Evolutionary conservation across 2,113 vertebrate genomes (phyloP), one percentile per base, ranked within the genome.

Genomic region (Mionectes macconnelli): DNA sequence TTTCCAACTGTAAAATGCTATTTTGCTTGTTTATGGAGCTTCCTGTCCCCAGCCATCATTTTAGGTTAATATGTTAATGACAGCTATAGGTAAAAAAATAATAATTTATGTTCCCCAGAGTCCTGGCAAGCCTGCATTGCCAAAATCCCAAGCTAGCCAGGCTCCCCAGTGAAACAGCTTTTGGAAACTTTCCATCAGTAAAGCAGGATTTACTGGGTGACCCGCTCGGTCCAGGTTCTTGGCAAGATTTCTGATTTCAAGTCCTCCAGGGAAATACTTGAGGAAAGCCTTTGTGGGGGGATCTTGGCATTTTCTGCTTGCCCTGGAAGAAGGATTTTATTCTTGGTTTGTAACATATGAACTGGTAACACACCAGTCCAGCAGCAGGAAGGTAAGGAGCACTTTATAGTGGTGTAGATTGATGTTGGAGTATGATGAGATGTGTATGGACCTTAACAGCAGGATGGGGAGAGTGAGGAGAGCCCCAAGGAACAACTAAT

Each of bases 51-150:
- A 94, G 50, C 39, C 5, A 1, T 94, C 83, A 81, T 93, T 97
- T 94, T 84, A 49, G 56, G 75, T 87, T 94, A 79, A 91, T 91
- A 74, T 79, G n/a, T 87, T 88, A 90, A 87, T 45, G 68, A 93
- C 82, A 96, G 63, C 79, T 94, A 57, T 91, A 96, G 90, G 90
- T 96, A 28, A 94, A 95, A 92, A 78, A 44, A 4, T n/a, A 8
- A 21, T 69, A 5, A 44, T 91, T 91, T 88, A 2, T 63, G 8
- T 63, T 62, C 73, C 82, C 72, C 25, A 37, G 78, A 69, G 63
- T 40, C 72, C 55, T 83, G n/a, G n/a, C 49, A 80, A 69, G 57
- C 40, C 27, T 64, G 15, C 17, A 3, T 27, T 77, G 80, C 75
- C 83, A 70, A 88, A 77, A 77, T 91, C 76, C 83, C 59, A 55